Conservation (phyloP, 1,140 invertebrate species). For the Sycobia sp. region DNA sequence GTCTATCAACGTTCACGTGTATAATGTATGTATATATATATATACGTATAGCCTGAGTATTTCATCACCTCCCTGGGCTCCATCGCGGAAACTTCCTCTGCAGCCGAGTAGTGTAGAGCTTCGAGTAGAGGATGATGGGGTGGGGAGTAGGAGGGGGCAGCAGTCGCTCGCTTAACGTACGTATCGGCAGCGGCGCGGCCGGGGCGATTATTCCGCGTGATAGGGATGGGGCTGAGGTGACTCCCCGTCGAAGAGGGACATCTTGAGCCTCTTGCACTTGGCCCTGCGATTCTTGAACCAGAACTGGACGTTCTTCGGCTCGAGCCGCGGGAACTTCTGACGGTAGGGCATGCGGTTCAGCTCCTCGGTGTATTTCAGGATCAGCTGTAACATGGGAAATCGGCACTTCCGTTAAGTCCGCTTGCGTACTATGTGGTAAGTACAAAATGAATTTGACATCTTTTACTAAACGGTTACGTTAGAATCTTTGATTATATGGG, state of each 20-base stretch:
- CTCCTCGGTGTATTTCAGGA: constrained; percentile 95
- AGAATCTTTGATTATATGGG: too few species aligned
- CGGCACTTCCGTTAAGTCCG: too few species aligned
- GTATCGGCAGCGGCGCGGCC: not conserved
- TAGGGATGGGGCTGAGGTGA: constrained; percentile 63
- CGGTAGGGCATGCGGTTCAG: constrained; percentile 93
- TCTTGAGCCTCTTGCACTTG: constrained; percentile 92
- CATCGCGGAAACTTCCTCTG: too few species aligned
- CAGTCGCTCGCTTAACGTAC: too few species aligned
- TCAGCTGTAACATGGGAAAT: constrained; percentile 72
- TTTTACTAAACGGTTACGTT: too few species aligned
- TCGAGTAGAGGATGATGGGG: too few species aligned
- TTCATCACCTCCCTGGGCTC: too few species aligned
- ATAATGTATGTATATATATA: too few species aligned
- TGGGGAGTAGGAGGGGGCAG: too few species aligned
- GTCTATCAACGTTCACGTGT: not conserved
- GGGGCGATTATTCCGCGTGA: constrained; percentile 52
- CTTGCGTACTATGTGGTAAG: too few species aligned
- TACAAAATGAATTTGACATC: too few species aligned
- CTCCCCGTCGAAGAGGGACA: constrained; percentile 77
- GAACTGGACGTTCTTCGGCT: constrained; percentile 98
- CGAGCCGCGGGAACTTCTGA: constrained; percentile 93
- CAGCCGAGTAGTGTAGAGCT: too few species aligned
- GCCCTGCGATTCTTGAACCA: constrained; percentile 96
- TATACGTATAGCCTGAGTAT: constrained; percentile 6